A percentile compares a stretch with the other conserved stretches of the same genome.
Evolutionary conservation across 2,113 vertebrate species (phyloP).

Genomic region (Perognathus longimembris): DNA sequence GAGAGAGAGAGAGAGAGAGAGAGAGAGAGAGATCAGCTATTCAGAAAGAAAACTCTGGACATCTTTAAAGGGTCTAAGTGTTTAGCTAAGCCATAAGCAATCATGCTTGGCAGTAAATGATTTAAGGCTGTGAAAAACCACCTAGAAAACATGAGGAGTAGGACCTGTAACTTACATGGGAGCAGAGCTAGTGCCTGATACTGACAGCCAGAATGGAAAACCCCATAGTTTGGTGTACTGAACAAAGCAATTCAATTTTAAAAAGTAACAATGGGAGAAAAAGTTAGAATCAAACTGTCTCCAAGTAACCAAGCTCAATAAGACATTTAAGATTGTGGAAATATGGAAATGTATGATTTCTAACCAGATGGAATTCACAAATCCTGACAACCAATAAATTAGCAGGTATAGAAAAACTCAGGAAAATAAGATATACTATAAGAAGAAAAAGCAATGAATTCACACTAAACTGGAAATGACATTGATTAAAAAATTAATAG

Average conservation of each 20-base stretch:
- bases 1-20: no score
- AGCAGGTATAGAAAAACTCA: neutral
- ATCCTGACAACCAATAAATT: conserved; percentile 10
- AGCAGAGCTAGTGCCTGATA: neutral
- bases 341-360: neutral
- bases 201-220: conserved; percentile 3
- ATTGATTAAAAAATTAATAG: neutral
- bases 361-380: neutral
- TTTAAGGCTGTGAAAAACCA: neutral
- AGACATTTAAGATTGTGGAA: neutral
- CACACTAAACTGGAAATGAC: conserved; percentile 4
- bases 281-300: neutral
- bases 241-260: neutral
- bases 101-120: neutral
- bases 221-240: neutral
- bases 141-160: neutral
- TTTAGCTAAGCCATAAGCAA: neutral
- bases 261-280: neutral
- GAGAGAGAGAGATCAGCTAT: neutral
- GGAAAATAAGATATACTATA: neutral
- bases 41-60: neutral
- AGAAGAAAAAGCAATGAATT: neutral
- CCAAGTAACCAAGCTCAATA: neutral
- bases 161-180: neutral
- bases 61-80: neutral